These are phyloP conservation scores for Hippocampus barbouri DNA, from an alignment of 2,113 vertebrate genomes.

Conservation along the genomic window DNA sequence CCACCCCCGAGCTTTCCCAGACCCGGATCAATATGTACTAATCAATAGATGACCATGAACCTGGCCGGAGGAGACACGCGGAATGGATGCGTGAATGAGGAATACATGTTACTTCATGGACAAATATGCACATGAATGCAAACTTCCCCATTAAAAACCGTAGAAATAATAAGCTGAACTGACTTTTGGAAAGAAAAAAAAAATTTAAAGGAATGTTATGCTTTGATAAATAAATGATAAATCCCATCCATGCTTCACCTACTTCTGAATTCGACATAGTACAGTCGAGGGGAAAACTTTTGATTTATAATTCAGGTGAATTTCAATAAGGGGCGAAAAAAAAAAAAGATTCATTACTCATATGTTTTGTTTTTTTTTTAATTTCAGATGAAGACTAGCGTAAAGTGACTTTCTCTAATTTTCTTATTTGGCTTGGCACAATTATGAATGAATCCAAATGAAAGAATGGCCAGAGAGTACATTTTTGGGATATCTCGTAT, in stretches of 20 bases:
- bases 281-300: background rate
- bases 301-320: background rate
- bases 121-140: background rate
- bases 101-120: background rate
- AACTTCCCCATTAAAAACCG: background rate
- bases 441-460: background rate
- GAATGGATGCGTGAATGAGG: conserved; percentile 13
- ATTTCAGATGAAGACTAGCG: too few species aligned
- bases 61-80: conserved; percentile 25
- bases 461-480: background rate
- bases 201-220: background rate
- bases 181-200: background rate
- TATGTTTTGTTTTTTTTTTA: background rate
- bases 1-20: conserved; percentile 11
- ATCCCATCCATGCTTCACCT: background rate
- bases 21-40: conserved; percentile 65
- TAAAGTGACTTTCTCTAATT: background rate
- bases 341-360: background rate
- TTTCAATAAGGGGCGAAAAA: background rate
- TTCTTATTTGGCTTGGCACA: background rate
- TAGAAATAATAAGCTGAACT: background rate
- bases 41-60: conserved; percentile 72
- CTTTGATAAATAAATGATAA: conserved; percentile 1
- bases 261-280: background rate
- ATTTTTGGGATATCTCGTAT: too few species aligned